Evolutionary conservation across 2,888 invertebrate species (phyloP), one percentile per base, ranked within the genome.

Genomic region (Trilocha varians): DNA sequence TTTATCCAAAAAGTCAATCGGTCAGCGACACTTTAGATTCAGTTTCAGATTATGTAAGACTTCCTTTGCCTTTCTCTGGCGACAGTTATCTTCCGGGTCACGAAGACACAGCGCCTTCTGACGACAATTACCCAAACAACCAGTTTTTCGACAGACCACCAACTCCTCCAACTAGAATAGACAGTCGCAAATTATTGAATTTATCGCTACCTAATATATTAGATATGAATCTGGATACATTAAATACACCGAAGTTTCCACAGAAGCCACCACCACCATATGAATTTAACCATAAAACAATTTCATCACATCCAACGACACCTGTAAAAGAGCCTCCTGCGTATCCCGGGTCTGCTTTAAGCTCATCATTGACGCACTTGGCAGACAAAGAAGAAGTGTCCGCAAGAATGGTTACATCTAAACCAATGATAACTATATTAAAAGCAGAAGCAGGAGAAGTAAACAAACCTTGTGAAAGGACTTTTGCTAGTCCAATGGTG

Each of bases 41-140:
- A 0, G 94, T 95, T 59, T 95, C 94, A 17, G 96, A 96, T 70
- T 96, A 96, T 66, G 96, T 96, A 1, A 93, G 95, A 46, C 80
- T 95, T 62, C 90, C 91, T 2, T 57, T 89, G 40, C 87, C 88
- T 0, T 83, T 88, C 65, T 77, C 66, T 52, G 88, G 88, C 15
- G 87, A 88, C 53, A 88, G 88, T 63, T 89, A 88, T 59, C 78
- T 88, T 46, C 83, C 87, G 50, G 88, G 88, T 1, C 87, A 88
- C 49, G 87, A 88, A 64, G 88, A 88, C 50, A 88, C 88, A 9
- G 88, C 88, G 25, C 88, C 88, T n/a, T 87, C 88, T 2, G 88
- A 88, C 45, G 88, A 88, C 45, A 75, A 78, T 45, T 86, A 83
- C 56, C 76, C 76, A 8, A 78, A 78, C 47, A 84, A 83, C 48